These are phyloP conservation scores for Esox masquinongy DNA, from an alignment of 2,797 vertebrate species.

Conservation along the genomic window DNA sequence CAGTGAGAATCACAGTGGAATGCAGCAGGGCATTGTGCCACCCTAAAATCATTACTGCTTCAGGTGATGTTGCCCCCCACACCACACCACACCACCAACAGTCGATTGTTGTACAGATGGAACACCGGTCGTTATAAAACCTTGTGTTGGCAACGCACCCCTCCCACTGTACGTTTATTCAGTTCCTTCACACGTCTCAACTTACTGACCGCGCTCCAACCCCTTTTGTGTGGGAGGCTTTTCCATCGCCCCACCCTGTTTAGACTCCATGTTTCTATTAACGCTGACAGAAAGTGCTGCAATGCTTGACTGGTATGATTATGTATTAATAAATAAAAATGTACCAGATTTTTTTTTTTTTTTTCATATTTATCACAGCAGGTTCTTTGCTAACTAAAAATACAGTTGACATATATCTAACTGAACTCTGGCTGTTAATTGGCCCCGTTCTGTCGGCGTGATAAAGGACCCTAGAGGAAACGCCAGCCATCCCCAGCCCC, in stretches of 20 bases:
- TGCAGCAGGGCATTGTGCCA: constrained; percentile 63
- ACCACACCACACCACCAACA: constrained; percentile 19
- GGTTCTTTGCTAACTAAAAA: too few relatives aligned
- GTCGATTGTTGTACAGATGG: constrained; percentile 42
- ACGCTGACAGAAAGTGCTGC: background rate
- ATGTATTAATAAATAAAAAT: background rate
- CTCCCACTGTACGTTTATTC: constrained; percentile 34
- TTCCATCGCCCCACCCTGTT: constrained; percentile 13
- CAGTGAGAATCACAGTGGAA: constrained; percentile 43
- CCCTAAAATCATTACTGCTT: constrained; percentile 57
- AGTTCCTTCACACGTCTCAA: constrained; percentile 40
- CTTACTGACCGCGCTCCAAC: constrained; percentile 42
- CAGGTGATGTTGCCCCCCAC: constrained; percentile 43
- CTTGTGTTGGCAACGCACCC: constrained; percentile 43
- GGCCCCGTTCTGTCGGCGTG: background rate
- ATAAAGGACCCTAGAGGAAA: background rate
- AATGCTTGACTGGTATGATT: background rate
- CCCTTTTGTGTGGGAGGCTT: constrained; percentile 16
- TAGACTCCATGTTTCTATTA: constrained; percentile 14
- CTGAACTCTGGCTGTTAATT: background rate
- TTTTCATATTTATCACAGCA: too few relatives aligned
- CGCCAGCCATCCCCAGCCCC: background rate
- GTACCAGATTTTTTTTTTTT: too few relatives aligned
- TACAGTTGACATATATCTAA: background rate
- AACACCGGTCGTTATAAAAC: constrained; percentile 54